A percentile compares a stretch with the other conserved stretches of the same genome.
Conservation (phyloP, 2,888 invertebrate genomes). For the Seladonia tumulorum region DNA sequence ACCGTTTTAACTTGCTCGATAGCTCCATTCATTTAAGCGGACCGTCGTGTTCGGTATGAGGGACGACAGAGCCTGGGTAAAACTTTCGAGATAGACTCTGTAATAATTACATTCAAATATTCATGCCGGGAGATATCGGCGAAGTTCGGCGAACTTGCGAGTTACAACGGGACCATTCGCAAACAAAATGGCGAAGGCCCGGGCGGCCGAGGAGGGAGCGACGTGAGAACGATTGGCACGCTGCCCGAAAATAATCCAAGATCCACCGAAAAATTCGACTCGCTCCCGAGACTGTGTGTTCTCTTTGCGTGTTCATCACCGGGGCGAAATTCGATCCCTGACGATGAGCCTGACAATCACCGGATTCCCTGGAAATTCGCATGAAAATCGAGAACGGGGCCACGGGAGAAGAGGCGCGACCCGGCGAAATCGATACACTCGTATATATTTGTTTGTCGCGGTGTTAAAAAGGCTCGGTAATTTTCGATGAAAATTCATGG, state of each 20-base stretch:
- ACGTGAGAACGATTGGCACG: slow-evolving; percentile 36
- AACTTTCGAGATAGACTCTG: slow-evolving; percentile 51
- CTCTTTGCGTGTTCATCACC: slow-evolving; percentile 7
- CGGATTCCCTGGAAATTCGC: neutral
- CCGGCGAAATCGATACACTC: slow-evolving; percentile 12
- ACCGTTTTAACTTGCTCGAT: slow-evolving; percentile 28
- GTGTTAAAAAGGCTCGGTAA: slow-evolving; percentile 10
- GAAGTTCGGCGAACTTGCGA: slow-evolving; percentile 56
- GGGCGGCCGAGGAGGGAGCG: slow-evolving; percentile 12
- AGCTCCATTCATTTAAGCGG: slow-evolving; percentile 42
- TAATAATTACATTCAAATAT: slow-evolving; percentile 67
- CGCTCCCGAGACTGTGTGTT: neutral
- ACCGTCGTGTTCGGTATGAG: slow-evolving; percentile 29
- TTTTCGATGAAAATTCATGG: slow-evolving; percentile 11
- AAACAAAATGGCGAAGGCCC: slow-evolving; percentile 18
- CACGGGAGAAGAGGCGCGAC: neutral
- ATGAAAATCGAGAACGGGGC: slow-evolving; percentile 8
- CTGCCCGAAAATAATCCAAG: slow-evolving; percentile 43
- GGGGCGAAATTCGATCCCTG: neutral
- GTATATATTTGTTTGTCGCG: slow-evolving; percentile 9
- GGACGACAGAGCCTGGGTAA: slow-evolving; percentile 45
- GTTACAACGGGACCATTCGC: slow-evolving; percentile 35
- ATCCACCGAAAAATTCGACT: slow-evolving; percentile 28
- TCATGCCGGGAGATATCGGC: slow-evolving; percentile 60
- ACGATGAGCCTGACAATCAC: neutral